A percentile compares a stretch with the other conserved stretches of the same genome.
Conservation (phyloP, 2,888 invertebrate species). For the Caenorhabditis macrosperma region DNA sequence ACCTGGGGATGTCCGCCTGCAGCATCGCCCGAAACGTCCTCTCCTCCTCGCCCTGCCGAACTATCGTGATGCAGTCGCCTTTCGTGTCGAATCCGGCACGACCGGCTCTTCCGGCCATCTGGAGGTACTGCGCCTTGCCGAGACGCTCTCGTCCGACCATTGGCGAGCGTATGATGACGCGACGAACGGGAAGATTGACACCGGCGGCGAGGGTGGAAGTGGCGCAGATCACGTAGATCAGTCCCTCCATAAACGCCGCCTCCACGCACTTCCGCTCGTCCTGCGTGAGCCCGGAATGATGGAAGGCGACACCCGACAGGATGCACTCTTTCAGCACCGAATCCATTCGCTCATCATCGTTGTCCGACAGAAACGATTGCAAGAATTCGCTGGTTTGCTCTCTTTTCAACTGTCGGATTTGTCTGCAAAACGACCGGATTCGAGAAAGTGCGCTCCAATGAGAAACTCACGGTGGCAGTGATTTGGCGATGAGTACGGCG, state of each 20-base stretch:
- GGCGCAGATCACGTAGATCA: slow-evolving; percentile 91
- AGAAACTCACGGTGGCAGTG: slow-evolving; percentile 82
- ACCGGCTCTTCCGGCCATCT: slow-evolving; percentile 96
- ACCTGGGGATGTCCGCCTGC: slow-evolving; percentile 63
- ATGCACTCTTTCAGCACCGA: slow-evolving; percentile 85
- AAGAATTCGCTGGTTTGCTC: slow-evolving; percentile 57
- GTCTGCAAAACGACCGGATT: too few relatives aligned
- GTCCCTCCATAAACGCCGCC: slow-evolving; percentile 84
- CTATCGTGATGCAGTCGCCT: slow-evolving; percentile 92
- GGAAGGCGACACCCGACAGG: slow-evolving; percentile 91
- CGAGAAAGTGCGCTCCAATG: neutral
- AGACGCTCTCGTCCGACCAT: slow-evolving; percentile 88
- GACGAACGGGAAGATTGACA: slow-evolving; percentile 79
- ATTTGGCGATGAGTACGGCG: slow-evolving; percentile 86
- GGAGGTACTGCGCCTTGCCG: slow-evolving; percentile 89
- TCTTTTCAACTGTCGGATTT: slow-evolving; percentile 50
- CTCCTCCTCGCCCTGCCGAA: slow-evolving; percentile 83
- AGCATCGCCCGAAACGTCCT: slow-evolving; percentile 76
- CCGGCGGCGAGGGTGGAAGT: slow-evolving; percentile 98
- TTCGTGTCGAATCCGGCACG: slow-evolving; percentile 89
- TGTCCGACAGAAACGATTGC: slow-evolving; percentile 56
- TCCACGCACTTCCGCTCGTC: slow-evolving; percentile 91
- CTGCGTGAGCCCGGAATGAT: slow-evolving; percentile 89
- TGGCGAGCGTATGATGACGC: slow-evolving; percentile 93
- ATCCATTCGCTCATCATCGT: slow-evolving; percentile 67